phyloP scores from a whole-genome alignment of 2,888 invertebrate genomes.

The Hirtodrosophila confusa region DNA sequence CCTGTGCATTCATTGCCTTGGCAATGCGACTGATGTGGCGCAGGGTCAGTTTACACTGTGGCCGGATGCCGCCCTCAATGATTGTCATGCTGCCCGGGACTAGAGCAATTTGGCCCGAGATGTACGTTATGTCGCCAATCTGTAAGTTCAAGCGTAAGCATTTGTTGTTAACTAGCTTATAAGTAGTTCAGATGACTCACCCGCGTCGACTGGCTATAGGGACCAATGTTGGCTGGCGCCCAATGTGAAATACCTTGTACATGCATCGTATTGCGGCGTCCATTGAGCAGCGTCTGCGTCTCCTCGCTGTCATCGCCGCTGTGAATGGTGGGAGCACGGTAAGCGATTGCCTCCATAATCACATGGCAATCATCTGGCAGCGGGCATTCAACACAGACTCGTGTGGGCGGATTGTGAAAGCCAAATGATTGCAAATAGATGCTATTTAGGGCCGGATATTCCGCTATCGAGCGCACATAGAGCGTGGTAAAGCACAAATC shows the following conservation, averaged over 20 bases:
- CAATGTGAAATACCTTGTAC: constrained; percentile 98
- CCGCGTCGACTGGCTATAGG: constrained; percentile 96
- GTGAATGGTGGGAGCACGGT: constrained; percentile 81
- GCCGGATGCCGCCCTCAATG: constrained; percentile 90
- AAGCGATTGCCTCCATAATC: constrained; percentile 90
- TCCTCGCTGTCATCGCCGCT: constrained; percentile 58
- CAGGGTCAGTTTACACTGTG: constrained; percentile 92
- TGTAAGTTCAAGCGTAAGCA: constrained; percentile 75
- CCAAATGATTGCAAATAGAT: constrained; percentile 90
- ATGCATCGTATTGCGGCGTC: constrained; percentile 92
- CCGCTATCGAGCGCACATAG: constrained; percentile 92
- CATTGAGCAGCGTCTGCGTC: constrained; percentile 57
- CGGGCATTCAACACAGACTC: constrained; percentile 93
- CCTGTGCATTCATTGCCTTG: constrained; percentile 90
- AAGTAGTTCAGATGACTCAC: constrained; percentile 83
- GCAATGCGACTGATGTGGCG: constrained; percentile 93
- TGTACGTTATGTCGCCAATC: constrained; percentile 92
- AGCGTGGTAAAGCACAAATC: constrained; percentile 93
- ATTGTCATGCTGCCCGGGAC: constrained; percentile 92
- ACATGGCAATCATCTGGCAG: constrained; percentile 89
- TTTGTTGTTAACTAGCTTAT: not conserved
- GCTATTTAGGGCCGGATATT: constrained; percentile 91
- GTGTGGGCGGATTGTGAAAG: constrained; percentile 92
- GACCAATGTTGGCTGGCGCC: constrained; percentile 99
- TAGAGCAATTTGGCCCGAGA: constrained; percentile 96